Base-by-base conservation (phyloP, 1,140 invertebrate species). In the Tenebrio molitor region DNA sequence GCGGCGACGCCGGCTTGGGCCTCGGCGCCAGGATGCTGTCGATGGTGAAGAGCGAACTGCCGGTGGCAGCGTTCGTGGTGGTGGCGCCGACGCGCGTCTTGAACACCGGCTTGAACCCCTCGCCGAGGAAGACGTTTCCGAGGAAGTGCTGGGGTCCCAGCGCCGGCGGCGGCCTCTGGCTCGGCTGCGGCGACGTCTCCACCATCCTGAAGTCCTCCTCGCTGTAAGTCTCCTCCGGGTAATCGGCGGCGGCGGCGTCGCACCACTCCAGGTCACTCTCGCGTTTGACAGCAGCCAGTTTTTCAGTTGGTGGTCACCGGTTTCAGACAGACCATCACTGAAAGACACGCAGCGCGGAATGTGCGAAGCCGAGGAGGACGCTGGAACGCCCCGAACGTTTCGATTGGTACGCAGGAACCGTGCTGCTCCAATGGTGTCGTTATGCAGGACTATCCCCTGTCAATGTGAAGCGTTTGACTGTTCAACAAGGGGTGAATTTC, bases 1-100 rank as follows among this genome's bases (percentile, higher is more conserved):
- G 84, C 0, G 74, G 80, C 8, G 81, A 72, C 14, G 80, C 72
- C 1, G 86, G 84, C 19, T 84, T 84, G 46, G 83, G 85, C 58
- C 84, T 83, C 19, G 89, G 89, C 15, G 91, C 91, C 77, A 94
- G 83, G 67, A 93, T 93, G 83, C 91, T 93, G 82, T 94, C 92
- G 75, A 93, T 94, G 73, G 92, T 93, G 80, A 93, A 93, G 25
- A 92, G 84, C 23, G 91, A 92, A 6, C 86, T 85, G 10, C 86
- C 85, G 44, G 87, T 81, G 33, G 87, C 79, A 25, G 50, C 81
- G 29, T 87, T 81, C 79, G 86, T 75, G 78, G 72, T 12, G 78
- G 72, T 12, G 66, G 16, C 12, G 16, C 42, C 5, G n/a, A n/a
- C n/a, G 41, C 39, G 10, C 46, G 16, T 15, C 58, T 78, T 77